Evolutionary conservation across 2,797 vertebrate species (phyloP), one percentile per base, ranked within the genome.

Genomic region (Schizothorax lantsangensis): DNA sequence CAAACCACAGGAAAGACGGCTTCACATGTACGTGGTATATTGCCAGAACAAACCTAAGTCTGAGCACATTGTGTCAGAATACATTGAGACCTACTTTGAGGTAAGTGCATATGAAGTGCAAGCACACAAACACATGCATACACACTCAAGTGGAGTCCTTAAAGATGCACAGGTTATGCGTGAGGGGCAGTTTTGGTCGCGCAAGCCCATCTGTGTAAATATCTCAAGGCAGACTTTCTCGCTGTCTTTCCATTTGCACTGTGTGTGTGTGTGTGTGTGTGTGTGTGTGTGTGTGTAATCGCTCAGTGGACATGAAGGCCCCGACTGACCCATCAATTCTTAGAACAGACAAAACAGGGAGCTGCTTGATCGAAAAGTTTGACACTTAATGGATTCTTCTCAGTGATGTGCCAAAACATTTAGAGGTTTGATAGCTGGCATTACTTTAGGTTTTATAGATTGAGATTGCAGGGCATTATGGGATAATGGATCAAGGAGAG

Each of bases 11-110:
- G 98, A 99, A 93, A 95, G 98, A 92, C 96, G 98, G 89, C 95
- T 99, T 92, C 98, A 99, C 92, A 99, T 99, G 98, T 99, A 99
- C 81, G 98, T 99, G 87, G 97, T 99, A 88, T 99, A 99, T 94
- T 99, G 98, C 95, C 98, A 99, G 92, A 99, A 99, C 95, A 99
- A 99, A 92, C 98, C 98, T 92, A 99, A 99, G 95, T 99, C 98
- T 21, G 98, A 99, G 92, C 97, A 99, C 93, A 98, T 99, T 38
- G 98, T 99, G 89, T 99, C 98, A 1, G 98, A 99, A 92, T 99
- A 99, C 92, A 99, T 99, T 52, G 98, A 99, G 90, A 99, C 97
- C 0, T 99, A 98, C 93, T 99, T 99, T 94, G 98, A 99, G 97
- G 98, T 99, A 94, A 97, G 96, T 93, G n/a, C 6, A 8, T 71